Conservation (phyloP, 2,888 invertebrate genomes). For the Caenorhabditis sp. region DNA sequence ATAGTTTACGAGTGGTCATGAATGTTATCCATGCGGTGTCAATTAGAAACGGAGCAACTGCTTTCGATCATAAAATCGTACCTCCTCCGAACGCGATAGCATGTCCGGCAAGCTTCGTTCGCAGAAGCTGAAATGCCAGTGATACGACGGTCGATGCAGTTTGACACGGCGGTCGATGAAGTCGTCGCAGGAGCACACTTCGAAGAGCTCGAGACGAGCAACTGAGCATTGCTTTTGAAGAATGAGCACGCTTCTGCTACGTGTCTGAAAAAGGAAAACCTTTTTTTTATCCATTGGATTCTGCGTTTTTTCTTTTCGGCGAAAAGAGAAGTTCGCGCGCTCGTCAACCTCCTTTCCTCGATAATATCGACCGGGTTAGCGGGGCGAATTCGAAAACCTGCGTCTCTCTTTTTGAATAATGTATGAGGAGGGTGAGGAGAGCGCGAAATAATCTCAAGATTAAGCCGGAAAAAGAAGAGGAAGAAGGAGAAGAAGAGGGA, state of each 20-base stretch:
- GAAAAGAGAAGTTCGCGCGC: slow-evolving; percentile 12
- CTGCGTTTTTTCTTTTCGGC: slow-evolving; percentile 6
- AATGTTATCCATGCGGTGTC: slow-evolving; percentile 9
- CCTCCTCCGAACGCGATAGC: slow-evolving; percentile 68
- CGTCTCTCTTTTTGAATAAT: slow-evolving; percentile 13
- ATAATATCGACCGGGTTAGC: slow-evolving; percentile 14
- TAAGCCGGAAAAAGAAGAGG: slow-evolving; percentile 4
- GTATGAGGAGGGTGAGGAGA: neutral
- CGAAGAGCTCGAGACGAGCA: slow-evolving; percentile 63
- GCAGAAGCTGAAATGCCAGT: slow-evolving; percentile 50
- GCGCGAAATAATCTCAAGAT: slow-evolving; percentile 34
- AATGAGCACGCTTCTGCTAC: slow-evolving; percentile 79
- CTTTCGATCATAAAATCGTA: slow-evolving; percentile 1
- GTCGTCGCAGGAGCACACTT: slow-evolving; percentile 14
- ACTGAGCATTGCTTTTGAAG: slow-evolving; percentile 77
- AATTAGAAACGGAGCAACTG: slow-evolving; percentile 16
- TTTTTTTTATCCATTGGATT: neutral
- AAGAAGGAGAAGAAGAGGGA: slow-evolving; percentile 6
- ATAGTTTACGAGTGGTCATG: slow-evolving; percentile 7
- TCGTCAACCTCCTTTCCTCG: slow-evolving; percentile 7
- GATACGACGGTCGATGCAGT: slow-evolving; percentile 65
- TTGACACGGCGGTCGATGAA: slow-evolving; percentile 27
- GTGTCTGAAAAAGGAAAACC: slow-evolving; percentile 80
- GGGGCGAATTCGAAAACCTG: slow-evolving; percentile 11
- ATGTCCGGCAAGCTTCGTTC: slow-evolving; percentile 69